A percentile compares a stretch with the other conserved stretches of the same genome.
Conservation (phyloP, 2,797 vertebrate species). For the Cryptoblepharus egeriae region DNA sequence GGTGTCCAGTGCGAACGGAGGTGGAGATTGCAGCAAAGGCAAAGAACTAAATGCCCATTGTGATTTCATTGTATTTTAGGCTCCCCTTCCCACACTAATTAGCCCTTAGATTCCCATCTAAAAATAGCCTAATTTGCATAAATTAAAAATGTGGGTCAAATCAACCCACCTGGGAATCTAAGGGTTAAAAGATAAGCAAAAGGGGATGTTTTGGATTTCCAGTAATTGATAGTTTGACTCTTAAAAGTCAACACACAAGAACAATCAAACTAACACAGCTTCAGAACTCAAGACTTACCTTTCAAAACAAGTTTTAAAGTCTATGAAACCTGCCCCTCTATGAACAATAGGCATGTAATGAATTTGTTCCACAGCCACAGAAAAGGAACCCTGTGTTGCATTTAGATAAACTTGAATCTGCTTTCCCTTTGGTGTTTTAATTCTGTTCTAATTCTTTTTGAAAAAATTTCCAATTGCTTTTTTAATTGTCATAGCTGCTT, state of each 20-base stretch:
- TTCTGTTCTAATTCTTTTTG: background rate
- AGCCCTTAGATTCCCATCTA: too few relatives aligned
- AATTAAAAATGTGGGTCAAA: too few relatives aligned
- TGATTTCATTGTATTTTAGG: too few relatives aligned
- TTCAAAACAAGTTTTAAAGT: constrained; percentile 24
- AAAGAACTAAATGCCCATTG: too few relatives aligned
- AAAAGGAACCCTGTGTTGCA: background rate
- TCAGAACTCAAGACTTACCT: constrained; percentile 1
- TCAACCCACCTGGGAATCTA: too few relatives aligned
- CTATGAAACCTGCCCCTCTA: background rate
- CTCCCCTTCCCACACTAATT: too few relatives aligned
- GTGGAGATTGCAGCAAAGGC: too few relatives aligned
- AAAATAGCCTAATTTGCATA: too few relatives aligned
- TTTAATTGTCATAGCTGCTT: background rate
- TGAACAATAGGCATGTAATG: background rate
- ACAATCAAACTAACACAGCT: background rate
- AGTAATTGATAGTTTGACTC: too few relatives aligned
- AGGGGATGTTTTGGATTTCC: too few relatives aligned
- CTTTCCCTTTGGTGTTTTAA: constrained; percentile 6
- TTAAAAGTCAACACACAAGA: background rate
- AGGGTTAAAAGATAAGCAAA: too few relatives aligned
- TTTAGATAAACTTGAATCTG: background rate
- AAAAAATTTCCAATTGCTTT: constrained; percentile 6
- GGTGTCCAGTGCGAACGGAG: too few relatives aligned
- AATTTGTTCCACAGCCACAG: background rate